phyloP scores from a whole-genome alignment of 2,888 invertebrate genomes.

The Dorcus hopei region DNA sequence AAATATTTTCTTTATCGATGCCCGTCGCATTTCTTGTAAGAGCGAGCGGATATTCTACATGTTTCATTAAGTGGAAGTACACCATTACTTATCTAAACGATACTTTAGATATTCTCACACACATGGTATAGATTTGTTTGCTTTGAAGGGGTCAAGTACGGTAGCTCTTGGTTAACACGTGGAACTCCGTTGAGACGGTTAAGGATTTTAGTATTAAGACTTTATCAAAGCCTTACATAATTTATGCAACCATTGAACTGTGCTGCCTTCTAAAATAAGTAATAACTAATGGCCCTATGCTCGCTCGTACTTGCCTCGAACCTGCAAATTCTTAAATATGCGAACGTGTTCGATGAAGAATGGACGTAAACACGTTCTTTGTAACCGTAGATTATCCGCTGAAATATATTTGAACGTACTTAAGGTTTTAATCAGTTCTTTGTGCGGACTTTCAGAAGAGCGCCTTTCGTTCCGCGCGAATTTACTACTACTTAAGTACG shows the following conservation, averaged over 20 bases:
- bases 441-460: not conserved
- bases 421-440: not conserved
- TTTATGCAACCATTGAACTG: slow-evolving; percentile 7
- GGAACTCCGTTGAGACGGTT: slow-evolving; percentile 7
- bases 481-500: too few relatives aligned
- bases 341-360: not conserved
- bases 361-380: not conserved
- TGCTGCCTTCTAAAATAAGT: slow-evolving; percentile 1
- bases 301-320: not conserved
- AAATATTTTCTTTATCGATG: too few relatives aligned
- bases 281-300: not conserved
- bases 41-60: too few relatives aligned
- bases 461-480: too few relatives aligned
- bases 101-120: slow-evolving; percentile 3
- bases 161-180: slow-evolving; percentile 18
- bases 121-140: slow-evolving; percentile 17
- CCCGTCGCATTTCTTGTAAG: too few relatives aligned
- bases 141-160: slow-evolving; percentile 21
- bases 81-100: too few relatives aligned
- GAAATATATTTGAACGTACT: not conserved
- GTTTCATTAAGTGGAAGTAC: too few relatives aligned
- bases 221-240: slow-evolving; percentile 1
- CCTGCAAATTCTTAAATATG: not conserved
- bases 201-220: slow-evolving; percentile 11
- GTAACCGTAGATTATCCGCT: not conserved